Percentiles rank a stretch among this genome's conserved stretches.
Evolutionary conservation across 2,113 vertebrate species (phyloP).

Genomic region (Carollia perspicillata): DNA sequence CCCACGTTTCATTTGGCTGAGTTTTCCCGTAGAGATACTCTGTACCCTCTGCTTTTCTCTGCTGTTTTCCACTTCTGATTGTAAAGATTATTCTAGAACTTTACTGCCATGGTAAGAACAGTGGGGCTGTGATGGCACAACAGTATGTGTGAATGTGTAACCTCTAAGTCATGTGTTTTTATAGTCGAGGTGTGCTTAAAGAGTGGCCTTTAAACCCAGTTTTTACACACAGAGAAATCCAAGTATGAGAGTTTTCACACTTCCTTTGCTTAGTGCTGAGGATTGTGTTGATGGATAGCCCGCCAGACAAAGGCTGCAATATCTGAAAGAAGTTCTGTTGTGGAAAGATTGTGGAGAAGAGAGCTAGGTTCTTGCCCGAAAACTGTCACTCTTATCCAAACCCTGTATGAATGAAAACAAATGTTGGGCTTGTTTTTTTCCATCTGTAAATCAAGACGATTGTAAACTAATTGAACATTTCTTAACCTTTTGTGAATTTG

Average conservation of each 20-base stretch:
- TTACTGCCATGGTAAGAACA: neutral
- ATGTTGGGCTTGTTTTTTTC: neutral
- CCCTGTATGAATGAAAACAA: neutral
- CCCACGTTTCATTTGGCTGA: neutral
- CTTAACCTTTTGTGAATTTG: neutral
- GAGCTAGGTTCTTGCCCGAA: neutral
- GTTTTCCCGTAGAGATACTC: neutral
- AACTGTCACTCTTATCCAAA: neutral
- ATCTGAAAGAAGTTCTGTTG: neutral
- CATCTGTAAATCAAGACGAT: neutral
- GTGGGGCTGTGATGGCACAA: neutral
- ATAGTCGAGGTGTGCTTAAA: neutral
- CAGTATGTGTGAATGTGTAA: neutral
- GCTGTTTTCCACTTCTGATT: neutral
- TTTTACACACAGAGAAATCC: neutral
- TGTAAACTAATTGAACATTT: neutral
- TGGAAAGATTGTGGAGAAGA: neutral
- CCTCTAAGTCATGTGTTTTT: neutral
- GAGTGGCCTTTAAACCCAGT: neutral
- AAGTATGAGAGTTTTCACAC: neutral
- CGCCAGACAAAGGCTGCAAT: neutral
- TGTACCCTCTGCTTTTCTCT: neutral
- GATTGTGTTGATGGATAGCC: neutral
- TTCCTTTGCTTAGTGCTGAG: neutral
- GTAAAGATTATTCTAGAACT: neutral